A percentile compares a stretch with the other conserved stretches of the same genome.
phyloP scores from a whole-genome alignment of 1,140 invertebrate genomes.

The Conus ventricosus region DNA sequence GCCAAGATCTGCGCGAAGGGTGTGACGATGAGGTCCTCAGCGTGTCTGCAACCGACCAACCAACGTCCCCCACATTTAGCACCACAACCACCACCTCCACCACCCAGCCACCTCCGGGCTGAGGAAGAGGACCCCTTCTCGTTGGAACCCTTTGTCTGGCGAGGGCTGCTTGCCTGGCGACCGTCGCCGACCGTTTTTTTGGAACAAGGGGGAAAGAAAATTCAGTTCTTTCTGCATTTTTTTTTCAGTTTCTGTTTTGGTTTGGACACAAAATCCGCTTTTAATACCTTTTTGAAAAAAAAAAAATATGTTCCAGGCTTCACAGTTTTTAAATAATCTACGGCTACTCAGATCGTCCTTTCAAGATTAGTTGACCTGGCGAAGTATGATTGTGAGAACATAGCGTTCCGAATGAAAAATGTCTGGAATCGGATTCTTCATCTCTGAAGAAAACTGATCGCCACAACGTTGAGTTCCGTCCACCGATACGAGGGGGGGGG shows the following conservation, averaged over 20 bases:
- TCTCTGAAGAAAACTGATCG: too few relatives aligned
- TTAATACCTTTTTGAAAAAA: too few relatives aligned
- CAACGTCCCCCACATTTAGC: constrained; percentile 1
- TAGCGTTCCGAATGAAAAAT: too few relatives aligned
- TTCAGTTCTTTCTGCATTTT: background rate
- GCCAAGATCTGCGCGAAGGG: constrained; percentile 99
- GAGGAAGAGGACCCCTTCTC: background rate
- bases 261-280: too few relatives aligned
- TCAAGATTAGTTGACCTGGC: too few relatives aligned
- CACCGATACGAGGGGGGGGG: too few relatives aligned
- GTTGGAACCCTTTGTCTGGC: background rate
- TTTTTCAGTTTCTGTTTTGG: background rate
- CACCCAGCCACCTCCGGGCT: background rate
- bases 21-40: constrained; percentile 98
- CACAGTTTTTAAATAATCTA: too few relatives aligned
- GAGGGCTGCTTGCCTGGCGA: background rate
- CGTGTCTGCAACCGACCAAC: constrained; percentile 85
- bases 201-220: background rate
- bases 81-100: background rate
- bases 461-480: too few relatives aligned
- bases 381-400: too few relatives aligned
- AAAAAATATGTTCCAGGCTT: too few relatives aligned
- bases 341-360: too few relatives aligned
- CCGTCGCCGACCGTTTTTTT: background rate
- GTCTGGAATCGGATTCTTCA: too few relatives aligned